Percentiles rank a stretch among this genome's conserved stretches.
These are phyloP conservation scores for Nematopogon swammerdamellus DNA, from an alignment of 2,888 invertebrate genomes.

Conservation along the genomic window DNA sequence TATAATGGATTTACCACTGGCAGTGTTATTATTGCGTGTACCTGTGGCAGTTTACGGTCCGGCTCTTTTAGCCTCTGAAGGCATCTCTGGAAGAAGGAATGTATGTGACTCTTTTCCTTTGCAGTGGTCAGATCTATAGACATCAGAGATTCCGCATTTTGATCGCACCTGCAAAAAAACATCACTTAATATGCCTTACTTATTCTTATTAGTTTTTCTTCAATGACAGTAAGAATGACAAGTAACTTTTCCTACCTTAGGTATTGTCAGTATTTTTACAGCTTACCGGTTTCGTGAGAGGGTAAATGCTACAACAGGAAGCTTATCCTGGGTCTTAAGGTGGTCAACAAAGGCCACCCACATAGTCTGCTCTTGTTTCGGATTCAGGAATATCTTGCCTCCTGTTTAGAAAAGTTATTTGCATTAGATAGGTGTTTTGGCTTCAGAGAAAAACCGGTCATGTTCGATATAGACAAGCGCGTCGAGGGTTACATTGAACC, in stretches of 20 bases:
- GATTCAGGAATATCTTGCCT: slow-evolving; percentile 36
- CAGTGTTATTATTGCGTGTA: too few species aligned
- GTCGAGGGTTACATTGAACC: too few species aligned
- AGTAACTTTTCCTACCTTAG: too few species aligned
- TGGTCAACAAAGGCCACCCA: slow-evolving; percentile 83
- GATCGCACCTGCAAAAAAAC: slow-evolving; percentile 43
- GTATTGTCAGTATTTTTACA: too few species aligned
- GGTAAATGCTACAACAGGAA: slow-evolving; percentile 94
- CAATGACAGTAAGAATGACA: too few species aligned
- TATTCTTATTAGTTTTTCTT: too few species aligned
- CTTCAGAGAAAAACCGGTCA: too few species aligned
- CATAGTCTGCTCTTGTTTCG: slow-evolving; percentile 75
- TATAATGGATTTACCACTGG: too few species aligned
- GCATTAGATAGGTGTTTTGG: too few species aligned
- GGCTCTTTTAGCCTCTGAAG: slow-evolving; percentile 78
- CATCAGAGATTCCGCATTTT: slow-evolving; percentile 56
- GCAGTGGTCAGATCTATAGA: slow-evolving; percentile 78
- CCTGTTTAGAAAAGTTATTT: too few species aligned
- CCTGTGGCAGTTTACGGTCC: slow-evolving; percentile 88
- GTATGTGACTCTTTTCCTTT: slow-evolving; percentile 80
- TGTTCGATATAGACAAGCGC: too few species aligned
- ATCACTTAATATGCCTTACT: too few species aligned
- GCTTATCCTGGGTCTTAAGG: slow-evolving; percentile 73
- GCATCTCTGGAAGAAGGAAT: slow-evolving; percentile 82
- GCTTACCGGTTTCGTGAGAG: slow-evolving; percentile 83